Conservation (phyloP, 2,113 vertebrate species). For the Channa maculata region DNA sequence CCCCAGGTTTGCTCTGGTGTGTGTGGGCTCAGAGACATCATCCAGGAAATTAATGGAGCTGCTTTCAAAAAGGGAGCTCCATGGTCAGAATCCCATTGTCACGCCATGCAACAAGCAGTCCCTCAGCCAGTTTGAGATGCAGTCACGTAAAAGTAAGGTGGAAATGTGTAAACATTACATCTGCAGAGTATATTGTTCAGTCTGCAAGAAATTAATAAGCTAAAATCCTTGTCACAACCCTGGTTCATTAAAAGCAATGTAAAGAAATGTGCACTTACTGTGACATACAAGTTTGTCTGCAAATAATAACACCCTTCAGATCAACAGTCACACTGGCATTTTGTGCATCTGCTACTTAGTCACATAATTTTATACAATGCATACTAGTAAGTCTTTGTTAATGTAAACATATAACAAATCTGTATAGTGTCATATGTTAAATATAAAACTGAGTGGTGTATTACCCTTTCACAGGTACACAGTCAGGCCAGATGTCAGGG, state of each 20-base stretch:
- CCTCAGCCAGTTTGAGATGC: constrained; percentile 99
- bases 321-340: background rate
- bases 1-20: constrained; percentile 95
- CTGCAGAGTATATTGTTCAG: background rate
- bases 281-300: background rate
- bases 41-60: constrained; percentile 97
- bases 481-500: constrained; percentile 99
- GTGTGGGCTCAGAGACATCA: constrained; percentile 95
- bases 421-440: background rate
- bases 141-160: constrained; percentile 98
- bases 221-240: background rate
- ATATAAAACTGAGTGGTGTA: background rate
- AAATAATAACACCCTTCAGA: background rate
- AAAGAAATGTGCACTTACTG: background rate
- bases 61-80: constrained; percentile 96
- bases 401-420: background rate
- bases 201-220: background rate
- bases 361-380: background rate
- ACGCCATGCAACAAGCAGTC: constrained; percentile 99
- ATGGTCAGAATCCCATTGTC: constrained; percentile 97
- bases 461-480: constrained; percentile 85
- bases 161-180: background rate
- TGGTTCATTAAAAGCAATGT: background rate
- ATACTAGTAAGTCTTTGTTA: background rate
- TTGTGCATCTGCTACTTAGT: background rate